phyloP scores from a whole-genome alignment of 2,797 vertebrate species.

The Pangasius macronema region DNA sequence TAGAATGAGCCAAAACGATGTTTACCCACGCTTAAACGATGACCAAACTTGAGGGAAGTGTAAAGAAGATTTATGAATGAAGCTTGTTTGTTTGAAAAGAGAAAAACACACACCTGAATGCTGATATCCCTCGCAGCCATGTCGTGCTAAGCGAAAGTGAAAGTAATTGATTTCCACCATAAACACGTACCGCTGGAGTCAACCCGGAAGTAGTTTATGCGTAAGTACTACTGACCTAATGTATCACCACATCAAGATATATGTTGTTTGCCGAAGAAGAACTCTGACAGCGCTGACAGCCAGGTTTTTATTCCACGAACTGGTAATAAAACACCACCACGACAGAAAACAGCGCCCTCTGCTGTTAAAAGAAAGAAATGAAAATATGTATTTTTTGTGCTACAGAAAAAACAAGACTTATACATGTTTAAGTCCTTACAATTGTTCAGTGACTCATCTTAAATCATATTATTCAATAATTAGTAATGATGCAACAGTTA shows the following conservation, averaged over 20 bases:
- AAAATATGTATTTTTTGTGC: neutral
- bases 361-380: neutral
- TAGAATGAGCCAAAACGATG: neutral
- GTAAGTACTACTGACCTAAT: neutral
- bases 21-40: neutral
- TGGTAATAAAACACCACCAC: neutral
- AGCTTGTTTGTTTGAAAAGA: neutral
- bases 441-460: neutral
- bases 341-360: conserved; percentile 26
- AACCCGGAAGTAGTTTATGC: neutral
- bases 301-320: neutral
- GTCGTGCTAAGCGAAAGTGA: conserved; percentile 23
- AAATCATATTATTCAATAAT: neutral
- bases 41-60: neutral
- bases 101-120: conserved; percentile 23
- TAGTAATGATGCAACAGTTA: neutral
- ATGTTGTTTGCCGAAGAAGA: neutral
- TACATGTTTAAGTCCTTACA: neutral
- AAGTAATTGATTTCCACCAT: conserved; percentile 12
- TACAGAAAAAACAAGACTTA: neutral
- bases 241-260: neutral
- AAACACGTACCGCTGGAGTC: neutral
- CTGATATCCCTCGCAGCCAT: neutral
- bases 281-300: no score
- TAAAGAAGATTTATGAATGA: neutral